A percentile compares a stretch with the other conserved stretches of the same genome.
Evolutionary conservation across 2,797 vertebrate genomes (phyloP).

Genomic region (Poliocrania exsul): DNA sequence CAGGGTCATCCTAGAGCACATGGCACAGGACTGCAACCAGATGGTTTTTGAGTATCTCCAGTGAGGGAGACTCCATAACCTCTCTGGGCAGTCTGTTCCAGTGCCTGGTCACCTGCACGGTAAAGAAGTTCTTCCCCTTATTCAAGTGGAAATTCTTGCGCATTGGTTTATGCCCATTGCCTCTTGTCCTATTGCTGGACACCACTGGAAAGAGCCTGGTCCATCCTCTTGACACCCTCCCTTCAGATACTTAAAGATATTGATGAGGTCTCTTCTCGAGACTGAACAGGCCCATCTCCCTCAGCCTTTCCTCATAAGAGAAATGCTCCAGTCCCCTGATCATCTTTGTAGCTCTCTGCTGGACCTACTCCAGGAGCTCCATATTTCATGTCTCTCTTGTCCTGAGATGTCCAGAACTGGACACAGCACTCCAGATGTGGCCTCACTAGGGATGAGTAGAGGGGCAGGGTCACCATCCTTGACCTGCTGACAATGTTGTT

Average conservation of each 20-base stretch:
- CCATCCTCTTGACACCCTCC: not conserved
- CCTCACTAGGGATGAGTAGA: too few relatives aligned
- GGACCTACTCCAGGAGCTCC: not conserved
- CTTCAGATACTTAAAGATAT: not conserved
- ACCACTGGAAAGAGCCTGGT: not conserved
- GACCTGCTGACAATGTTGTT: not conserved
- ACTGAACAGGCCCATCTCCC: not conserved
- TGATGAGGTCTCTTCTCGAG: not conserved
- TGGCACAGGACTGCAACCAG: accelerated
- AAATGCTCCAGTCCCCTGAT: not conserved
- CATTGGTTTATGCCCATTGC: not conserved
- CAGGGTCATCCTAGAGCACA: not conserved
- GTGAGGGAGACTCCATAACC: not conserved
- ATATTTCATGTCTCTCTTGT: not conserved
- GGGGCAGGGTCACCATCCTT: not conserved
- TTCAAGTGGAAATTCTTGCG: not conserved
- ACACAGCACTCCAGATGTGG: not conserved
- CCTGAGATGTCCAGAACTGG: not conserved
- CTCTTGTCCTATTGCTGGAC: not conserved
- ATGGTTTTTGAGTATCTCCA: not conserved
- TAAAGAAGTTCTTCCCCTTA: not conserved
- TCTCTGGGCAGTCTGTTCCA: not conserved
- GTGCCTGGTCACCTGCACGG: not conserved
- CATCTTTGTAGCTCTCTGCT: not conserved
- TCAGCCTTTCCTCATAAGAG: accelerated